Conservation (phyloP, 1,140 invertebrate genomes). For the Anastrepha ludens region DNA sequence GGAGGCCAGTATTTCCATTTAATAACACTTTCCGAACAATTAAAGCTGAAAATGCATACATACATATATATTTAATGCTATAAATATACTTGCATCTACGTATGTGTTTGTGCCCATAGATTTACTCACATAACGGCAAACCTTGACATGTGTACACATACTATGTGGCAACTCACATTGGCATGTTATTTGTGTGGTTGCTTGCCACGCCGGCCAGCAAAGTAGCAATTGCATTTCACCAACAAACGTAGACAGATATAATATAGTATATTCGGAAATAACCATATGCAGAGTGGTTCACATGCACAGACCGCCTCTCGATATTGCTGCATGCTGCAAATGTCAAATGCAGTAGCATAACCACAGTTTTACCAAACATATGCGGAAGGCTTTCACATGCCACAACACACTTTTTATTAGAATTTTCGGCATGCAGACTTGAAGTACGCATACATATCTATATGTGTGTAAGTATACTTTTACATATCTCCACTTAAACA, state of each 20-base stretch:
- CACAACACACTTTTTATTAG: constrained; percentile 39
- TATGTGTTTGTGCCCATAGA: neutral
- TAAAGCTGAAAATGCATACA: too few relatives aligned
- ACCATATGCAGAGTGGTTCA: neutral
- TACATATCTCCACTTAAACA: neutral
- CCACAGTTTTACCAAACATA: constrained; percentile 48
- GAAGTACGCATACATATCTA: neutral
- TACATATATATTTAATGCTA: neutral
- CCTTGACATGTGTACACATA: neutral
- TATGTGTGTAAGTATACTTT: neutral
- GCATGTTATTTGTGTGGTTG: neutral
- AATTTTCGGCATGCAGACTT: neutral
- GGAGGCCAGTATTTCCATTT: too few relatives aligned
- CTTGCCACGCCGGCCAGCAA: neutral
- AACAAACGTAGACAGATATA: neutral
- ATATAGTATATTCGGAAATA: neutral
- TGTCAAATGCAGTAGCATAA: constrained; percentile 31
- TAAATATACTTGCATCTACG: neutral
- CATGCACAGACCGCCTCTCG: neutral
- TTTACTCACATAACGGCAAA: neutral
- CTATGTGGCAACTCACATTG: neutral
- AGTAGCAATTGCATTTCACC: neutral
- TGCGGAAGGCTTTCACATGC: constrained; percentile 32
- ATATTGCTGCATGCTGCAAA: neutral
- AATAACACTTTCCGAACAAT: too few relatives aligned